Evolutionary conservation across 2,113 vertebrate genomes (phyloP).

Genomic region (Hemichromis elongatus): DNA sequence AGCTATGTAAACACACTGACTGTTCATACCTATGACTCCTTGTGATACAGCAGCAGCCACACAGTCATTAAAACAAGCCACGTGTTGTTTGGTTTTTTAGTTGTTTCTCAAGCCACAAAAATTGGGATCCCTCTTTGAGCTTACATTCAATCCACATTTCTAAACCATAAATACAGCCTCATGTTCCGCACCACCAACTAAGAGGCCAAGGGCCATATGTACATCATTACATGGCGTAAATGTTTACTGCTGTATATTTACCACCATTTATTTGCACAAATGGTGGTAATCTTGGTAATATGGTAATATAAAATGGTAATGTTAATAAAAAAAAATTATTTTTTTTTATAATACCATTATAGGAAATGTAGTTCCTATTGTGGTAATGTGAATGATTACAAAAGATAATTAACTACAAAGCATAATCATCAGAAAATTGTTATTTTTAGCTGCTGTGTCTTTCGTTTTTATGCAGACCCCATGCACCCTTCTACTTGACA

Average conservation of each 20-base stretch:
- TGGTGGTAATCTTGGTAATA: neutral
- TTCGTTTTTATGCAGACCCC: neutral
- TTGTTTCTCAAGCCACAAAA: neutral
- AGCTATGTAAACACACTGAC: neutral
- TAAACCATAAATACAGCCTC: neutral
- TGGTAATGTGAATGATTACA: neutral
- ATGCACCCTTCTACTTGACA: neutral
- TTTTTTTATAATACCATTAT: too few species aligned
- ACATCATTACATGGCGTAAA: neutral
- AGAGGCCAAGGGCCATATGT: neutral
- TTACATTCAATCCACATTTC: neutral
- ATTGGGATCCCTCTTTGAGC: neutral
- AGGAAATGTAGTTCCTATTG: neutral
- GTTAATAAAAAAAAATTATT: too few species aligned
- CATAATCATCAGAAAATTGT: neutral
- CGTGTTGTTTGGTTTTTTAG: neutral
- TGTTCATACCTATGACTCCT: neutral
- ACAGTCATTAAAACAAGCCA: neutral
- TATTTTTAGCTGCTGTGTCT: neutral
- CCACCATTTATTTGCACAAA: too few species aligned
- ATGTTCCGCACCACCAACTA: neutral
- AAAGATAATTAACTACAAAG: neutral
- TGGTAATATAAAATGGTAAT: neutral
- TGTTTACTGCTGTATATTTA: neutral
- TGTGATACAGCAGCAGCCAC: neutral